Evolutionary conservation across 2,888 invertebrate genomes (phyloP).

Genomic region (Chaetoderma sp.): DNA sequence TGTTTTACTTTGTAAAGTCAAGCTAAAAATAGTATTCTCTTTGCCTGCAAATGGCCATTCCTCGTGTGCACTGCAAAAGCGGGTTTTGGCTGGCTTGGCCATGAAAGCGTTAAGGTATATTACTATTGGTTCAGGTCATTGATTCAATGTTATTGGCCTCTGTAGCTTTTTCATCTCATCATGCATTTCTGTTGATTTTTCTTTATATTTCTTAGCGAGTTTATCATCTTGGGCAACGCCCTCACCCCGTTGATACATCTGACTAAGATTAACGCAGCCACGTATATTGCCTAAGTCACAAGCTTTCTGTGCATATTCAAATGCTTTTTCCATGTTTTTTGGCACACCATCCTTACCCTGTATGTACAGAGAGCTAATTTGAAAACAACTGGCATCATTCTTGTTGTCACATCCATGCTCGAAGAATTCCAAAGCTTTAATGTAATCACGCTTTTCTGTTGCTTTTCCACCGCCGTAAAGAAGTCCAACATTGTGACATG

Average conservation of each 20-base stretch:
- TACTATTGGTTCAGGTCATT: too few relatives aligned
- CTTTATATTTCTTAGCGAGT: constrained; percentile 80
- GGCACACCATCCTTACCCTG: constrained; percentile 75
- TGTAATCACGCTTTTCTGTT: constrained; percentile 26
- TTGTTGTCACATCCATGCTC: constrained; percentile 83
- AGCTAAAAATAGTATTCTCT: too few relatives aligned
- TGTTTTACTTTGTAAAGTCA: too few relatives aligned
- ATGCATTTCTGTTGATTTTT: constrained; percentile 79
- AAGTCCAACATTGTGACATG: constrained; percentile 55
- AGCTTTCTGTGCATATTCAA: constrained; percentile 81
- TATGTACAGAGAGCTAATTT: constrained; percentile 83
- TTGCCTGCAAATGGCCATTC: too few relatives aligned
- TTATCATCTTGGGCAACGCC: constrained; percentile 81
- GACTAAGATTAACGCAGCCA: constrained; percentile 90
- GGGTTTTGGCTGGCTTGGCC: too few relatives aligned
- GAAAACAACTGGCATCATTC: constrained; percentile 82
- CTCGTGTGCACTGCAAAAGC: too few relatives aligned
- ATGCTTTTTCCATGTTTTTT: constrained; percentile 82
- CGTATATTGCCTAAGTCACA: constrained; percentile 85
- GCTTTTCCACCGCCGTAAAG: constrained; percentile 33
- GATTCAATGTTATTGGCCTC: constrained; percentile 8
- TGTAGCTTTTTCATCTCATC: constrained; percentile 73
- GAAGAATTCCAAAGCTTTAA: constrained; percentile 78
- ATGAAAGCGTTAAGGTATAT: too few relatives aligned
- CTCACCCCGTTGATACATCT: constrained; percentile 77